phyloP scores from a whole-genome alignment of 2,797 vertebrate species.

The Poecilia wingei region DNA sequence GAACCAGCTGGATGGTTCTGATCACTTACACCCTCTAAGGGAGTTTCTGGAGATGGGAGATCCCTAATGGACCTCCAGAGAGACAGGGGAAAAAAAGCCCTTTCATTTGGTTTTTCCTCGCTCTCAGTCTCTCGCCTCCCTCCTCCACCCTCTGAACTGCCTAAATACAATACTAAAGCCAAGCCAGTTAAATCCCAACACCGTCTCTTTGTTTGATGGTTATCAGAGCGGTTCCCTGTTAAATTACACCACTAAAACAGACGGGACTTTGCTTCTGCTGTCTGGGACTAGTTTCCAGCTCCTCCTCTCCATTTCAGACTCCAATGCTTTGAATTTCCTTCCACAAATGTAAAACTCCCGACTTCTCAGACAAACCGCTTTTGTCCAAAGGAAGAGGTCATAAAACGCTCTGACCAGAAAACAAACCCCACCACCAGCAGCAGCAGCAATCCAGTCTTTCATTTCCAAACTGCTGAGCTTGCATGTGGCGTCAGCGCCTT shows the following conservation, averaged over 20 bases:
- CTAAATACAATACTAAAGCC: slow-evolving; percentile 19
- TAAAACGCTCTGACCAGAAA: background rate
- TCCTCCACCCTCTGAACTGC: slow-evolving; percentile 32
- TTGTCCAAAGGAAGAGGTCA: background rate
- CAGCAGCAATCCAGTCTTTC: background rate
- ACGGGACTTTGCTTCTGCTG: background rate
- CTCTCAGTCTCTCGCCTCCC: slow-evolving; percentile 37
- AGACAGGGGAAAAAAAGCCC: slow-evolving; percentile 36
- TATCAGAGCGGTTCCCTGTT: slow-evolving; percentile 3
- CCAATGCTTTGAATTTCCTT: background rate
- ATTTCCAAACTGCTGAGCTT: background rate
- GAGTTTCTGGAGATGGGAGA: slow-evolving; percentile 42
- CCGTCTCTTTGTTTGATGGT: slow-evolving; percentile 24
- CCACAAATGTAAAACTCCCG: background rate
- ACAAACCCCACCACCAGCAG: background rate
- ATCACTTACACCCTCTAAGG: slow-evolving; percentile 16
- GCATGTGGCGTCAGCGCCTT: background rate
- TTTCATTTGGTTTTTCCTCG: slow-evolving; percentile 62
- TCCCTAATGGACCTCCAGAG: slow-evolving; percentile 34
- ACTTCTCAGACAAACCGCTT: background rate
- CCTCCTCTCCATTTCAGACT: background rate
- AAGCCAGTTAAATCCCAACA: slow-evolving; percentile 24
- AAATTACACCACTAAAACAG: slow-evolving; percentile 7
- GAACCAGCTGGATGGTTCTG: slow-evolving; percentile 28
- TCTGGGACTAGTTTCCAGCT: background rate